Base-by-base conservation (phyloP, 2,113 vertebrate genomes). In the Gymnogyps californianus region DNA sequence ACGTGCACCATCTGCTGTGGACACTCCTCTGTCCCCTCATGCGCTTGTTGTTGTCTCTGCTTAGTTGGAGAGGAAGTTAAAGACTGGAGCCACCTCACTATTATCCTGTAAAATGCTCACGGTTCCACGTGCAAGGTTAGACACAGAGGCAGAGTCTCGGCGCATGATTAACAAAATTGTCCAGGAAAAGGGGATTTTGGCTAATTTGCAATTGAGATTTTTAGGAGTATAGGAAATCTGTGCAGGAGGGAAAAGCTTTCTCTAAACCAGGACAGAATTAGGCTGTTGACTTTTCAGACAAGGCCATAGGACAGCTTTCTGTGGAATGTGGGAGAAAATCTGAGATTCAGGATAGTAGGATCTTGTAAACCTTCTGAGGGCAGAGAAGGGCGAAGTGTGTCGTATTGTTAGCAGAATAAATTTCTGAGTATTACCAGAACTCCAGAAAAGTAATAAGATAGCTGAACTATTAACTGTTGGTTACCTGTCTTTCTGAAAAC, bases 381-480 rank as follows among this genome's bases (percentile, higher is more conserved):
- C 26, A 46, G 69, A 36, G 51, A 31, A 58, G 19, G 29, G 32
- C 62, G 19, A 22, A 14, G 38, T 7, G 24, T 24, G 42, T 65
- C 2, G 0, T 79, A 2, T 9, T 26, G n/a, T 34, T 51, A 29
- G 46, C 4, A 1, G 65, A 19, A 4, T 38, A 22, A n/a, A 49
- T 19, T 57, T 20, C 36, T 57, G 66, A 38, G 15, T 36, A 7
- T 36, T n/a, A 46, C 55, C 31, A 42, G 71, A 44, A 36, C 32
- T 58, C 20, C 9, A 38, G 22, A 38, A 14, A 70, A 38, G 36
- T 52, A 44, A 13, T 51, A 64, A 13, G 57, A 21, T 17, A 58
- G 13, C 51, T 51, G 44, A 38, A 10, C 51, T 16, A 6, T 14
- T 62, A 70, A 26, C 36, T 79, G 26, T 11, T 72, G 44, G 34